Percentiles rank a stretch among this genome's conserved stretches.
phyloP scores from a whole-genome alignment of 2,797 vertebrate genomes.

The Notolabrus celidotus region DNA sequence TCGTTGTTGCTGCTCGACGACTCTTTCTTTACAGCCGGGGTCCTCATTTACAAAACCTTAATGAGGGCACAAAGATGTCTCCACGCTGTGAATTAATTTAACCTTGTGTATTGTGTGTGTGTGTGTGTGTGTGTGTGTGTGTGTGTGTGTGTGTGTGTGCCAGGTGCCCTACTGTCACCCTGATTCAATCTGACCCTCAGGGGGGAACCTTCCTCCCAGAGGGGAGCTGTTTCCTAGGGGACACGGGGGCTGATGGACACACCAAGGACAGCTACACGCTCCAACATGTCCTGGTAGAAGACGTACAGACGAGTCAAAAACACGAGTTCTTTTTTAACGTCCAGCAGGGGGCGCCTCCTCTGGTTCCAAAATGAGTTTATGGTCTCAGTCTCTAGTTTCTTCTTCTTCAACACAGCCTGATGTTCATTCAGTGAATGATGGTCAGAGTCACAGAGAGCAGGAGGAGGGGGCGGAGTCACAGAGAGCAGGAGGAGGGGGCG shows the following conservation, averaged over 20 bases:
- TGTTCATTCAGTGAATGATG: too few relatives aligned
- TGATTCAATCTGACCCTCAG: slow-evolving; percentile 57
- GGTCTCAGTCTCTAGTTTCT: too few relatives aligned
- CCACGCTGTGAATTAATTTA: slow-evolving; percentile 10
- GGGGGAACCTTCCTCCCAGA: slow-evolving; percentile 43
- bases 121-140: slow-evolving; percentile 5
- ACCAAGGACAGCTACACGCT: slow-evolving; percentile 15
- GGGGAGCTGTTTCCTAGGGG: slow-evolving; percentile 49
- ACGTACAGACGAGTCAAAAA: too few relatives aligned
- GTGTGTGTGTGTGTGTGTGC: slow-evolving; percentile 23
- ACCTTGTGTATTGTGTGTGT: slow-evolving; percentile 38
- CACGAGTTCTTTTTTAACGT: too few relatives aligned
- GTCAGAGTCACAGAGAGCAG: too few relatives aligned
- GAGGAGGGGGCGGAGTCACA: too few relatives aligned
- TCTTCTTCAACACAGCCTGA: too few relatives aligned
- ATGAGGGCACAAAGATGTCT: not conserved
- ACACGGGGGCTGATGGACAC: slow-evolving; percentile 41
- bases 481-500: too few relatives aligned
- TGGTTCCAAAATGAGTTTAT: too few relatives aligned
- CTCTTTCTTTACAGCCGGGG: too few relatives aligned
- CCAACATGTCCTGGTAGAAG: too few relatives aligned
- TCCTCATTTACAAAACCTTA: not conserved
- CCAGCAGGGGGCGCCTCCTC: too few relatives aligned
- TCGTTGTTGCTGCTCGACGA: not conserved
- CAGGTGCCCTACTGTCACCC: slow-evolving; percentile 61